Percentiles rank a stretch among this genome's conserved stretches.
These are phyloP conservation scores for Diceros bicornis DNA, from an alignment of 2,797 vertebrate genomes.

Conservation along the genomic window DNA sequence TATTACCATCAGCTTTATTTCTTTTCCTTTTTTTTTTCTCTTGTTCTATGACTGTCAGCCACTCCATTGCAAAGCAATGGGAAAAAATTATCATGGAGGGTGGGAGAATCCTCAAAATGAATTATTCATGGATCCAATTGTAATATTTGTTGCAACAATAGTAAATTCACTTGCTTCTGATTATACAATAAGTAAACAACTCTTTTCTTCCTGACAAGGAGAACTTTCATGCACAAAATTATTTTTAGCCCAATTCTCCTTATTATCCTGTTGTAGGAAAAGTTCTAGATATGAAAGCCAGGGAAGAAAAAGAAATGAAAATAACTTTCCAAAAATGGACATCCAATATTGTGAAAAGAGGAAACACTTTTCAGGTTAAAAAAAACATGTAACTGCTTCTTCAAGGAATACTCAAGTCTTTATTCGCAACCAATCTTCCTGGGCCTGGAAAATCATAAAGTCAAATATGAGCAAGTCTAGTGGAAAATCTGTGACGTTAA, in stretches of 20 bases:
- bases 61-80: constrained; percentile 52
- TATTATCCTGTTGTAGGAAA: constrained; percentile 71
- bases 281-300: constrained; percentile 60
- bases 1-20: neutral
- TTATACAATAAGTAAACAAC: constrained; percentile 77
- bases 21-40: neutral
- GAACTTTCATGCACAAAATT: constrained; percentile 71
- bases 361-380: constrained; percentile 63
- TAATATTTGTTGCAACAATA: constrained; percentile 46
- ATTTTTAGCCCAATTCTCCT: constrained; percentile 82
- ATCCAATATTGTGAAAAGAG: constrained; percentile 17
- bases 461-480: constrained; percentile 93
- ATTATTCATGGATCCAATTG: constrained; percentile 73
- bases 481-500: constrained; percentile 95
- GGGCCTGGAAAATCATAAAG: constrained; percentile 90
- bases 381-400: constrained; percentile 70
- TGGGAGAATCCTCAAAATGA: constrained; percentile 50
- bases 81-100: constrained; percentile 39
- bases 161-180: constrained; percentile 79
- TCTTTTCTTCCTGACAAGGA: constrained; percentile 75
- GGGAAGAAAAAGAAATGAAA: constrained; percentile 59
- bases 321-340: constrained; percentile 75
- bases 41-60: constrained; percentile 60
- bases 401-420: constrained; percentile 85
- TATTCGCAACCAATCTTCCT: constrained; percentile 86